Base-by-base conservation (phyloP, 2,888 invertebrate species). In the Papilio elwesi region DNA sequence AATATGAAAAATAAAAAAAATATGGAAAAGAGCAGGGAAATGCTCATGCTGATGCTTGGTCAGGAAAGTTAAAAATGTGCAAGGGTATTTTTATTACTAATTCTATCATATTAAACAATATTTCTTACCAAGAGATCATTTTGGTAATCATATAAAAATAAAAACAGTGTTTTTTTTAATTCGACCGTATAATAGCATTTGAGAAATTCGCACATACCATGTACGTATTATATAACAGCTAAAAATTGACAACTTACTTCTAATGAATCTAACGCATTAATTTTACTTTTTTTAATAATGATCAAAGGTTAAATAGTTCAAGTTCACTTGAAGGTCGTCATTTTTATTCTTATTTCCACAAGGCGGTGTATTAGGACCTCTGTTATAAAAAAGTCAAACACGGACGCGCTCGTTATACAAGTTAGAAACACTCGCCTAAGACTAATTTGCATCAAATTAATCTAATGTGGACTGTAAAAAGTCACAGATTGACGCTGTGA, bases 241-340 rank as follows among this genome's bases (percentile, higher is more conserved):
- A 51, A 49, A 12, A 47, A 26, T 36, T 53, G 43, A 52, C 13
- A 2, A 59, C 43, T 65, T 53, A 15, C n/a, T 51, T 63, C 36
- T 36, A 68, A 10, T 15, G 43, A 52, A 16, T 13, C 43, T 57
- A 12, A 36, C 43, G 43, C 64, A 48, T 59, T 43, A 62, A 10
- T 43, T 16, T 7, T 16, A 15, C 13, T 65, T 51, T 43, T 57
- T 59, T 68, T 55, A 70, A 66, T 59, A 68, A 68, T 5, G 36
- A 57, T 52, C 49, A 11, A 16, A 59, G 26, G 47, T 15, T 8
- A 66, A 68, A 65, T 16, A 15, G 5, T 55, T 57, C 73, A 73
- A 73, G 73, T 73, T 69, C 73, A 73, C 10, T 65, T 73, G 73
- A 69, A 73, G 73, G 73, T 73, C 73, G 69, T 68, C n/a, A 38